Base-by-base conservation (phyloP, 2,113 vertebrate species). In the Heterotilapia buettikoferi region DNA sequence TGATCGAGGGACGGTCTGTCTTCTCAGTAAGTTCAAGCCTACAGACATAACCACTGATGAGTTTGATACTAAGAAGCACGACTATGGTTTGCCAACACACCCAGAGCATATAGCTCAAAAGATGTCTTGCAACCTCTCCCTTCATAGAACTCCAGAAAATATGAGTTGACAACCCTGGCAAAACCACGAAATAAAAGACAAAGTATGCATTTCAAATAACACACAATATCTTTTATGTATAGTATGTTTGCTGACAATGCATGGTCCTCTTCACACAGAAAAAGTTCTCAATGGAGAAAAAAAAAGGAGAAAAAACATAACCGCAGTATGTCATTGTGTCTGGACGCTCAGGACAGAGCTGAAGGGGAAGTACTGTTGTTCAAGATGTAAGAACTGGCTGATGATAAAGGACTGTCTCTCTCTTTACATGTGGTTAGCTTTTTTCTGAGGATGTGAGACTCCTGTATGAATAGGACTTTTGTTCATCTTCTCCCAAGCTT, bases 351-450 rank as follows among this genome's bases (percentile, higher is more conserved):
- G 61, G 83, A 83, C 53, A 54, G 9, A 79, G 84, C 84, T 84
- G 54, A 57, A 80, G 83, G 82, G 84, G 71, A 92, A 90, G 86
- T 61, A 61, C 29, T 53, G 33, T 71, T 86, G 84, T 82, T 79
- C 13, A 61, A 92, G 87, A 94, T 90, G 89, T 24, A 92, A 90
- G 89, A 92, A 73, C 45, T 95, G 94, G 93, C 92, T 71, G 86
- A 85, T 80, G 92, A 94, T 94, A 85, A 94, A 95, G 87, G 87
- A 84, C 68, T 3, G 56, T 85, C 84, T 90, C 71, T 57, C 19
- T 88, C 87, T 86, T 89, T 82, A 87, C 71, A 91, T 95, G 95
- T 94, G 94, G 94, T 93, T 94, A 87, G 83, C 86, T 82, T 87
- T 87, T 84, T 61, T 40, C 6, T n/a, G 45, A 80, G 43, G 85